Evolutionary conservation across 1,140 invertebrate genomes (phyloP).

Genomic region (Zaprionus kolodkinae): DNA sequence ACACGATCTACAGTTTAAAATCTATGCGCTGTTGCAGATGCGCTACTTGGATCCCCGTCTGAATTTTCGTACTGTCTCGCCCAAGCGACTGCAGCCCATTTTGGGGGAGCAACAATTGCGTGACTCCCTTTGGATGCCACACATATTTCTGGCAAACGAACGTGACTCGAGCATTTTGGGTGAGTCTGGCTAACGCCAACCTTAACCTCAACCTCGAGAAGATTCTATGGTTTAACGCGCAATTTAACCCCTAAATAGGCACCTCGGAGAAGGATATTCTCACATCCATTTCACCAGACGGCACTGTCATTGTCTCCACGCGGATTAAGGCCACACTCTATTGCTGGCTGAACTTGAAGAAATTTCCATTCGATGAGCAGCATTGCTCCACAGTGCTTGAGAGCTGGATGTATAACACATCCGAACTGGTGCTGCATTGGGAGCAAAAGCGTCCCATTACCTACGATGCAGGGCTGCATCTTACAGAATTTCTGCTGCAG

Average conservation of each 20-base stretch:
- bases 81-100: constrained; percentile 87
- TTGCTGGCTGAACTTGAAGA: constrained; percentile 92
- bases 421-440: constrained; percentile 91
- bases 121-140: constrained; percentile 91
- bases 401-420: constrained; percentile 93
- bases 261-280: constrained; percentile 91
- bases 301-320: constrained; percentile 90
- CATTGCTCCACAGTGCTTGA: constrained; percentile 91
- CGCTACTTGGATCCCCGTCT: constrained; percentile 90
- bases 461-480: constrained; percentile 90
- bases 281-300: constrained; percentile 90
- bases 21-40: constrained; percentile 91
- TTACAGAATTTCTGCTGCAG: constrained; percentile 92
- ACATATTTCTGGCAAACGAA: constrained; percentile 92
- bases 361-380: constrained; percentile 94
- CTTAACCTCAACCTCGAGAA: not conserved
- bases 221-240: too few species aligned
- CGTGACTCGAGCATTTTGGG: constrained; percentile 87
- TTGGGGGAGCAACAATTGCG: constrained; percentile 89
- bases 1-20: constrained; percentile 92
- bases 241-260: constrained; percentile 80
- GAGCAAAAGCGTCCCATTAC: constrained; percentile 89
- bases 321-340: constrained; percentile 91
- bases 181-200: constrained; percentile 13
- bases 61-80: constrained; percentile 87